Evolutionary conservation across 2,797 vertebrate genomes (phyloP).

Genomic region (Saguinus oedipus): DNA sequence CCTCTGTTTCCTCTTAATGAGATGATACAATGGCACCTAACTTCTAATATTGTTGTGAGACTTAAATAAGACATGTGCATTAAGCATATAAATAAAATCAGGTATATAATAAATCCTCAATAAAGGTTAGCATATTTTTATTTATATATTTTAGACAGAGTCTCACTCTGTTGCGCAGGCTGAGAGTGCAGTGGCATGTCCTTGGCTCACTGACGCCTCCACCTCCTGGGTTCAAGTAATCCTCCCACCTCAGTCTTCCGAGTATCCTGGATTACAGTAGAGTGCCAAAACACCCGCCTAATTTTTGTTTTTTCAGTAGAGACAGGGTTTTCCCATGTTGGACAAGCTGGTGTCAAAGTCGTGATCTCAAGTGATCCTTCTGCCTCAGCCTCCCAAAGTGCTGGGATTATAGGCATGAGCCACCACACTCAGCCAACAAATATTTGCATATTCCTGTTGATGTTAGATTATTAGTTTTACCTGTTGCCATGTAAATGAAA

Average conservation of each 20-base stretch:
- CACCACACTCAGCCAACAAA: not conserved
- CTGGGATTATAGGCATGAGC: not conserved
- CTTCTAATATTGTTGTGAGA: not conserved
- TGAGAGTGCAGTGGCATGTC: not conserved
- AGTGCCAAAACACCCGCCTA: not conserved
- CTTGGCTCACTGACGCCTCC: fast-evolving
- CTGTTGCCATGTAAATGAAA: not conserved
- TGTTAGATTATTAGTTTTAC: not conserved
- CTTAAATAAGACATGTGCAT: not conserved
- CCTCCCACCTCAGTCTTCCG: not conserved
- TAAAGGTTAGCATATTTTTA: not conserved
- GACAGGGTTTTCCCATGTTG: not conserved
- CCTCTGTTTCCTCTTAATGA: not conserved
- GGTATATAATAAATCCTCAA: not conserved
- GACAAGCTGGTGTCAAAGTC: not conserved
- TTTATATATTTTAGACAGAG: not conserved
- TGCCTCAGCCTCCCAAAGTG: not conserved
- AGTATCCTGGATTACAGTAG: not conserved
- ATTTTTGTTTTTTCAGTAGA: not conserved
- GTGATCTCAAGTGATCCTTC: not conserved
- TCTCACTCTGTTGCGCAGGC: not conserved
- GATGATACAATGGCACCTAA: not conserved
- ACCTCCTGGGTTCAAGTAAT: not conserved
- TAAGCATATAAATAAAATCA: not conserved
- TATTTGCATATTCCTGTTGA: not conserved